A percentile compares a stretch with the other conserved stretches of the same genome.
Evolutionary conservation across 2,113 vertebrate species (phyloP).

Genomic region (Phycodurus eques): DNA sequence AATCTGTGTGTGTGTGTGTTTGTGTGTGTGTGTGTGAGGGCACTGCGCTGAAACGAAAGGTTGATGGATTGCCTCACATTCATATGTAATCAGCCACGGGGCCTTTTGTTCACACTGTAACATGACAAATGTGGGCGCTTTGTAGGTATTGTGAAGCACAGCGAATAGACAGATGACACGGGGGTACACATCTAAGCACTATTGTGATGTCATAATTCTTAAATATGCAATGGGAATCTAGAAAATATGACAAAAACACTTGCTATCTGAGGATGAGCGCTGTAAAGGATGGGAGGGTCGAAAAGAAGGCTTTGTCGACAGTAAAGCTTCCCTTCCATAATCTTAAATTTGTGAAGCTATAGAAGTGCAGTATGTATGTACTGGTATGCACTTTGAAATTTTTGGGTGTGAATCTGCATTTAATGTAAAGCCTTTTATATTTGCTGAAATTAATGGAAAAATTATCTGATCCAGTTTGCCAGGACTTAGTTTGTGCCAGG

Average conservation of each 20-base stretch:
- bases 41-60: constrained; percentile 34
- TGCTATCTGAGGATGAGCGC: not conserved
- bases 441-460: too few species aligned
- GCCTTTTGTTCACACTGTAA: constrained; percentile 17
- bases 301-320: not conserved
- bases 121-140: constrained; percentile 28
- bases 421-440: too few species aligned
- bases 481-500: too few species aligned
- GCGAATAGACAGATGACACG: constrained; percentile 15
- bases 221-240: constrained; percentile 27
- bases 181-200: constrained; percentile 8
- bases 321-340: too few species aligned
- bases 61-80: constrained; percentile 47
- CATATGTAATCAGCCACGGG: constrained; percentile 30
- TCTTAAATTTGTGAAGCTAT: too few species aligned
- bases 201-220: constrained; percentile 24
- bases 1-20: not conserved
- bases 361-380: not conserved
- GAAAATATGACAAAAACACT: constrained; percentile 11
- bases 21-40: constrained; percentile 10
- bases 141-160: constrained; percentile 21
- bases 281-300: not conserved
- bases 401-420: not conserved
- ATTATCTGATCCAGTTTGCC: too few species aligned
- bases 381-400: too few species aligned